Conservation (phyloP, 2,888 invertebrate species). For the Sinelater perroti region DNA sequence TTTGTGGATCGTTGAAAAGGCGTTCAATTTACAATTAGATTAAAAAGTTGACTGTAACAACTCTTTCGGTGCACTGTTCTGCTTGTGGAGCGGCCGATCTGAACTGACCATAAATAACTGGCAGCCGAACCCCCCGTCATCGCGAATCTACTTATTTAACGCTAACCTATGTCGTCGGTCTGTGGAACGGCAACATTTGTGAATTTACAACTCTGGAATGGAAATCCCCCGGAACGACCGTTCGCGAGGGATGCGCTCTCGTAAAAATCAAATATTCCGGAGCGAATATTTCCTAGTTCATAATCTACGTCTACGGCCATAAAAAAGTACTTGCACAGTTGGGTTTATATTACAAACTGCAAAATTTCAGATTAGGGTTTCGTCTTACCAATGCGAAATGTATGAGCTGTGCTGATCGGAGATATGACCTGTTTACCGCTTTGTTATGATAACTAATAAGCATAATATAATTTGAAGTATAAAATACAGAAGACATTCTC, state of each 20-base stretch:
- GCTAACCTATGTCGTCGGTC: conserved; percentile 17
- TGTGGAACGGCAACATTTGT: conserved; percentile 13
- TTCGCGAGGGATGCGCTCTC: conserved; percentile 10
- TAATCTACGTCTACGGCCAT: conserved; percentile 14
- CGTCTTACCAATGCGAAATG: neutral
- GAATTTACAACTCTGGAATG: conserved; percentile 15
- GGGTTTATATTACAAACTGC: conserved; percentile 6
- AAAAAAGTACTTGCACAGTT: conserved; percentile 16
- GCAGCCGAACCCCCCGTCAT: conserved; percentile 4
- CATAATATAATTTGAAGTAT: no score
- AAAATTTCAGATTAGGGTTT: neutral
- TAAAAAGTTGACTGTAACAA: no score
- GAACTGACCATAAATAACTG: conserved; percentile 9
- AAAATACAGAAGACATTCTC: no score
- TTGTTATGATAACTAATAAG: no score
- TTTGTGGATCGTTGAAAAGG: no score
- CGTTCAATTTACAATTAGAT: no score
- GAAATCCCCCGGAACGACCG: conserved; percentile 12
- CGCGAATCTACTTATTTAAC: conserved; percentile 9
- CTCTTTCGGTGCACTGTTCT: no score
- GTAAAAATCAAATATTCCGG: conserved; percentile 17
- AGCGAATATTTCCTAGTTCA: conserved; percentile 15
- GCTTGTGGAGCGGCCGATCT: no score
- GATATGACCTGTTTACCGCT: no score
- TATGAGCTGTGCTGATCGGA: no score